These are phyloP conservation scores for Desmophyllum pertusum DNA, from an alignment of 92 coral and sea anemone genomes.

Conservation along the genomic window DNA sequence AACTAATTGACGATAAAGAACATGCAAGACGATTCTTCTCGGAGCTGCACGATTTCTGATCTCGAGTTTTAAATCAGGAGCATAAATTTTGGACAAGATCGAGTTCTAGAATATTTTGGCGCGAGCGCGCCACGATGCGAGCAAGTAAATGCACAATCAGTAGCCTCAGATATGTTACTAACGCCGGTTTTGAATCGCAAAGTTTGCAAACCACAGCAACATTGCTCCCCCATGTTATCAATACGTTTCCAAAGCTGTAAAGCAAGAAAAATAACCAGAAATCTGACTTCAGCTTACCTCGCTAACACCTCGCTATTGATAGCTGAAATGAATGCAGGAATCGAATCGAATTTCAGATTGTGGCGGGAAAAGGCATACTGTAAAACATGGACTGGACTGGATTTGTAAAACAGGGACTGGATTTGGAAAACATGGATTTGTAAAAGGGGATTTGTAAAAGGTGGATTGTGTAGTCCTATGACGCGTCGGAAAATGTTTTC, in stretches of 20 bases:
- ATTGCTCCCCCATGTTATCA: background rate
- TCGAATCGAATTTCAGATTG: background rate
- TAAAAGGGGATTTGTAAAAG: too few species aligned
- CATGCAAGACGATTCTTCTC: background rate
- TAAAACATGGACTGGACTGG: background rate
- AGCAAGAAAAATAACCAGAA: background rate
- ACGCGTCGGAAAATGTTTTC: too few species aligned
- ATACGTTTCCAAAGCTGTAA: background rate
- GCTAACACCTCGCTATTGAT: too few species aligned
- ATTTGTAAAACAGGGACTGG: too few species aligned
- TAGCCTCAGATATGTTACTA: background rate
- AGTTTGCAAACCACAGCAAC: background rate
- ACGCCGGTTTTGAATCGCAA: background rate
- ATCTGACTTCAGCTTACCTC: background rate
- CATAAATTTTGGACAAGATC: background rate
- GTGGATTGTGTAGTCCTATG: too few species aligned
- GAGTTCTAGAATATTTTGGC: background rate
- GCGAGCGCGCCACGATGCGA: background rate
- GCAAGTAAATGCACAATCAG: background rate
- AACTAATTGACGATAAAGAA: background rate
- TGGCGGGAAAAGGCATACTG: conserved; percentile 25
- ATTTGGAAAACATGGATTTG: too few species aligned
- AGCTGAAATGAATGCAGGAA: background rate
- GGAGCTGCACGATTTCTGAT: background rate
- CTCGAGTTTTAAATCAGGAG: background rate